Base-by-base conservation (phyloP, 2,888 invertebrate species). In the Trichacis sp. region DNA sequence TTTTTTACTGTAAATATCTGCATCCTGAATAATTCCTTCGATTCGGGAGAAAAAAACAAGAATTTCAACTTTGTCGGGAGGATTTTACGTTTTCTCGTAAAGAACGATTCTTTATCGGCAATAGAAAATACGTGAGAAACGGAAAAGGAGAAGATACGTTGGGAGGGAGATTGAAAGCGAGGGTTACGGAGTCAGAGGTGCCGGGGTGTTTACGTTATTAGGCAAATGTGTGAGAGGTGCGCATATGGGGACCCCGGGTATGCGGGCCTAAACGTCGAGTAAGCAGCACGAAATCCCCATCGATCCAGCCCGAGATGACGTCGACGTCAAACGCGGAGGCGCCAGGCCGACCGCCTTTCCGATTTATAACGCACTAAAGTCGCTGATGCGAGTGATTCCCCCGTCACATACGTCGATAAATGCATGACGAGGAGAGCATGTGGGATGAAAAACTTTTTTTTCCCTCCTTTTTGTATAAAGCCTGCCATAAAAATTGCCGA, bases 321-420 rank as follows among this genome's bases (percentile, higher is more conserved):
- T 62, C 63, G 63, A 50, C 57, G 47, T 42, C 48, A 52, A 45
- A 62, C 65, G 61, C 66, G 65, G 66, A 75, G 80, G 76, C 79
- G 79, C 79, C 78, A 73, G 67, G 72, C 59, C 70, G 74, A 59
- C 73, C 72, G 73, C 71, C 70, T 72, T 67, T 69, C 64, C 78
- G 78, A 81, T 80, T 81, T 81, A 81, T 78, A 79, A 77, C 76
- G 75, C 74, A 76, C 68, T 81, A 77, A 81, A 81, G 69, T 59
- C 72, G 73, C 60, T 74, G 77, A 77, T 74, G 75, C 77, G 76
- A 74, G 52, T 77, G 77, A 80, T 79, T 72, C 71, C 68, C 65
- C 67, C 74, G 74, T 75, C 73, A 71, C 75, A 67, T 69, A 69
- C 56, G 62, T 57, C 68, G 58, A 64, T 62, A 53, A 54, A 60